These are phyloP conservation scores for Umimayanthus chanpuru DNA, from an alignment of 92 coral and sea anemone species.

Conservation along the genomic window DNA sequence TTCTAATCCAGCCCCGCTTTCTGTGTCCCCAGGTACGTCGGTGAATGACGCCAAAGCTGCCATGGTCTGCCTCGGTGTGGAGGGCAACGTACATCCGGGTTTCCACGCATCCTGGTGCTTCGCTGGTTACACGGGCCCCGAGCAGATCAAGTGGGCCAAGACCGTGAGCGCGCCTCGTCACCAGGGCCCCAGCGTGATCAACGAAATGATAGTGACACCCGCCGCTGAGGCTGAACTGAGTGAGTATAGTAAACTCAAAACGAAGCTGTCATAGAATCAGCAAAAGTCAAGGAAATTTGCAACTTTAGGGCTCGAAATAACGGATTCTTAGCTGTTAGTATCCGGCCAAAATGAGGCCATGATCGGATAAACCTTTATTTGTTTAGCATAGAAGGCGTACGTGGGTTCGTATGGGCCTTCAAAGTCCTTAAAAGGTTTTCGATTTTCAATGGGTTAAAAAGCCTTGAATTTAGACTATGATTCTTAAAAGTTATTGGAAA, in stretches of 20 bases:
- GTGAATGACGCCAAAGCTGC: constrained; percentile 92
- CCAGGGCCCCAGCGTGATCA: constrained; percentile 92
- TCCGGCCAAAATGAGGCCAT: neutral
- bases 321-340: too few species aligned
- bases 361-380: too few species aligned
- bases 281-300: too few species aligned
- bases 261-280: neutral
- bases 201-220: constrained; percentile 90
- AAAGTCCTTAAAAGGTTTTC: too few species aligned
- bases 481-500: too few species aligned
- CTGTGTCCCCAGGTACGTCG: constrained; percentile 69
- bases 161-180: constrained; percentile 73
- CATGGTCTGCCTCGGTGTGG: constrained; percentile 76
- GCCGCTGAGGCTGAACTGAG: constrained; percentile 89
- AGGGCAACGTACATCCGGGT: constrained; percentile 97
- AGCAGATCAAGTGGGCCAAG: constrained; percentile 87
- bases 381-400: too few species aligned
- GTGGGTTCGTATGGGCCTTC: too few species aligned
- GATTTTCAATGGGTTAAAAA: too few species aligned
- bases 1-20: neutral
- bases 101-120: constrained; percentile 99
- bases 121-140: constrained; percentile 98
- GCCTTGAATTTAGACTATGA: too few species aligned
- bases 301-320: too few species aligned
- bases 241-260: constrained; percentile 44